Base-by-base conservation (phyloP, 2,113 vertebrate genomes). In the Aythya baeri region DNA sequence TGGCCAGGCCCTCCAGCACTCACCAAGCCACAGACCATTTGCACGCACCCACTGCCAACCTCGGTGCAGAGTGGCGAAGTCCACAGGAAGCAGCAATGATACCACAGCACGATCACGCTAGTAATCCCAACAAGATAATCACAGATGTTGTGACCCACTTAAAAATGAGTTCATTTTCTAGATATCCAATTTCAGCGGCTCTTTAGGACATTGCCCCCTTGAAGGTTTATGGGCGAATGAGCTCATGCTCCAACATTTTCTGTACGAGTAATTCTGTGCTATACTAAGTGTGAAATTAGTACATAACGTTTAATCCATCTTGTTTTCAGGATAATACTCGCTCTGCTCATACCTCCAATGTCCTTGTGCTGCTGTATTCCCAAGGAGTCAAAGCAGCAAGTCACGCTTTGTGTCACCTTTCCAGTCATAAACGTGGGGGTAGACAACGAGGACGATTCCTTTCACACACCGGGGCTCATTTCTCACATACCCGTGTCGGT, bases 131-230 rank as follows among this genome's bases (percentile, higher is more conserved):
- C 91, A 83, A 78, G 73, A 97, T 97, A 96, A 94, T 97, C 96
- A 96, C 96, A 98, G 97, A 98, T 97, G 96, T 80, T 97, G 96
- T 97, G 97, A 97, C 93, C 97, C 97, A 98, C 94, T 97, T 97
- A 94, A 94, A 97, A 97, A 95, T 63, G 95, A 97, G 94, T 93
- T 97, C 91, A 96, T 93, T 96, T 96, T 97, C 97, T 94, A 88
- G 79, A 96, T 55, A 96, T 96, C 92, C 94, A 95, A 91, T 97
- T 96, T 94, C 95, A 94, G 92, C 96, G 95, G 97, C 95, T 98
- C 97, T 96, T 96, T 97, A 97, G 89, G 95, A 95, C 92, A 94
- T 84, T 74, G 68, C 91, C 82, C 95, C 90, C 94, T 88, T 88
- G 78, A 96, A 97, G 90, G 93, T 94, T 97, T 92, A 97, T 55